Conservation (phyloP, 2,797 vertebrate genomes). For the Sebastes diploproa region DNA sequence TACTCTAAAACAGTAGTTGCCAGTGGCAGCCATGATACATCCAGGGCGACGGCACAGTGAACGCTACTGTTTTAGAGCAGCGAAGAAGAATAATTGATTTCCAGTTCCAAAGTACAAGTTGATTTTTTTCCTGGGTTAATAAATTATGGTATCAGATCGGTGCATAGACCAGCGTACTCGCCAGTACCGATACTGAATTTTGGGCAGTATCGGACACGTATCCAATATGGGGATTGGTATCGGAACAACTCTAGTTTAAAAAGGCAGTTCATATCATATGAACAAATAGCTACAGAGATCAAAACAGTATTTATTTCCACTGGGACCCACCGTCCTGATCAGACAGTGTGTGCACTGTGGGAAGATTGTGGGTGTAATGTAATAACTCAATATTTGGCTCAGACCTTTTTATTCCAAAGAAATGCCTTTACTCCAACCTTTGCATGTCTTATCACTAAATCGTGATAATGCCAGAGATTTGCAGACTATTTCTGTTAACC, state of each 20-base stretch:
- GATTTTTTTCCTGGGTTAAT: too few relatives aligned
- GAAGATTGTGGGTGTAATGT: constrained; percentile 6
- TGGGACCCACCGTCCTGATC: not conserved
- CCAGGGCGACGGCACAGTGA: too few relatives aligned
- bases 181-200: too few relatives aligned
- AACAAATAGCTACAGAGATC: not conserved
- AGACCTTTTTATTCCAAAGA: not conserved
- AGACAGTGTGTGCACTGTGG: not conserved
- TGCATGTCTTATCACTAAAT: constrained; percentile 61
- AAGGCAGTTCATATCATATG: not conserved
- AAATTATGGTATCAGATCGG: too few relatives aligned
- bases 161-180: too few relatives aligned
- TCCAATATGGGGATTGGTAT: accelerated
- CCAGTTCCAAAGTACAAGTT: too few relatives aligned
- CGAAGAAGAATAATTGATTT: too few relatives aligned
- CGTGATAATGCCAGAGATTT: constrained; percentile 37
- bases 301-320: not conserved
- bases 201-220: too few relatives aligned
- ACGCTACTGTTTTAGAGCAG: too few relatives aligned
- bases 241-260: not conserved
- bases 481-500: constrained; percentile 43
- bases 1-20: too few relatives aligned
- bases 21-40: too few relatives aligned
- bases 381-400: constrained; percentile 6
- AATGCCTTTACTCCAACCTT: constrained; percentile 56